Percentiles rank a stretch among this genome's conserved stretches.
Conservation (phyloP, 2,797 vertebrate species). For the Ptychadena robeensis region DNA sequence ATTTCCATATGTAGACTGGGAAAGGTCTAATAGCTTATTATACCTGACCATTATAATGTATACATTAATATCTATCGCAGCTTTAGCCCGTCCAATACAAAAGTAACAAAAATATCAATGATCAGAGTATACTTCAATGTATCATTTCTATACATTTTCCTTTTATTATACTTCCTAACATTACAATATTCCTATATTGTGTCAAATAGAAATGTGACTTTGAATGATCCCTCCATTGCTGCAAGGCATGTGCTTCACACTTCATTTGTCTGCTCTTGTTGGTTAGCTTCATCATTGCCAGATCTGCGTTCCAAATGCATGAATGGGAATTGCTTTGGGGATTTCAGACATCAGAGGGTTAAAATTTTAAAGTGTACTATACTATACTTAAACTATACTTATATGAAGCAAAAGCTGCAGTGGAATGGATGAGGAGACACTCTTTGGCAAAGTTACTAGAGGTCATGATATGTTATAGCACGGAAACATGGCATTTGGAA, state of each 20-base stretch:
- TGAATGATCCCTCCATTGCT: slow-evolving; percentile 42
- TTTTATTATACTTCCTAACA: background rate
- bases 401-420: background rate
- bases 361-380: slow-evolving; percentile 16
- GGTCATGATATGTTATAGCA: background rate
- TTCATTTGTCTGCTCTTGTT: slow-evolving; percentile 53
- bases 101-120: too few relatives aligned
- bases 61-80: too few relatives aligned
- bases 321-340: background rate
- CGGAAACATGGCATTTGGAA: too few relatives aligned
- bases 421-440: background rate
- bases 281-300: slow-evolving; percentile 35
- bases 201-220: slow-evolving; percentile 44
- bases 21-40: too few relatives aligned
- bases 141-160: background rate
- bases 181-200: slow-evolving; percentile 28
- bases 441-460: background rate
- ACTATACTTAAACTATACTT: background rate
- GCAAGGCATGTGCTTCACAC: slow-evolving; percentile 35
- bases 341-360: slow-evolving; percentile 8
- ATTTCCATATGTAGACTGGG: too few relatives aligned
- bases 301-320: background rate
- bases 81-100: too few relatives aligned
- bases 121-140: too few relatives aligned
- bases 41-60: too few relatives aligned